Evolutionary conservation across 2,888 invertebrate genomes (phyloP).

Genomic region (Heliconius aoede): DNA sequence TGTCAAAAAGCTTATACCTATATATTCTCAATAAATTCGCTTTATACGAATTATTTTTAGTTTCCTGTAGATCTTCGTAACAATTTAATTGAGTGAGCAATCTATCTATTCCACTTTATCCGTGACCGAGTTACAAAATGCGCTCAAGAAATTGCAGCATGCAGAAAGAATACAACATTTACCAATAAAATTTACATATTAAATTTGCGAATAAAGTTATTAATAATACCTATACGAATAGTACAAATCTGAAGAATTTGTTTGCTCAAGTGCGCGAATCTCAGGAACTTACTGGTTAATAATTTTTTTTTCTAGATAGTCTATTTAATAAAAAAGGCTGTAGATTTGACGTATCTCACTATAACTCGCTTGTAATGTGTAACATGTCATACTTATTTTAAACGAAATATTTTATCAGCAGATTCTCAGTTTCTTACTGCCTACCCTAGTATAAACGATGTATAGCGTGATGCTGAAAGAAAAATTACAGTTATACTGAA

Average conservation of each 20-base stretch:
- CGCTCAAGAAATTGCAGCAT: not conserved
- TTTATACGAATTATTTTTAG: too few relatives aligned
- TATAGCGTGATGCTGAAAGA: too few relatives aligned
- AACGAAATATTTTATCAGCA: too few relatives aligned
- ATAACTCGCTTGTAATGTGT: too few relatives aligned
- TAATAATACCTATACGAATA: not conserved
- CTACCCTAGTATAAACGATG: too few relatives aligned
- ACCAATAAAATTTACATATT: not conserved
- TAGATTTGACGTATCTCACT: not conserved
- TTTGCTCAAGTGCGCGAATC: not conserved
- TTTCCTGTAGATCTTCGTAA: not conserved
- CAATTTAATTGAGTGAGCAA: conserved; percentile 7
- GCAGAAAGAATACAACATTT: conserved; percentile 6
- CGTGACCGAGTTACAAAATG: conserved; percentile 9
- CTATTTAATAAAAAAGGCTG: not conserved
- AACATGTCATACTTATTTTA: too few relatives aligned
- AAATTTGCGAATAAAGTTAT: not conserved
- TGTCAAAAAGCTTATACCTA: too few relatives aligned
- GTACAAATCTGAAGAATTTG: not conserved
- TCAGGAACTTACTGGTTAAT: not conserved
- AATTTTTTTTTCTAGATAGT: not conserved
- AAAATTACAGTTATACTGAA: too few relatives aligned
- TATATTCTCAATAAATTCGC: too few relatives aligned
- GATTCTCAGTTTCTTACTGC: too few relatives aligned
- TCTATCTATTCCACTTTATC: conserved; percentile 9